phyloP scores from a whole-genome alignment of 2,888 invertebrate species.

The Scaptomyza flava region DNA sequence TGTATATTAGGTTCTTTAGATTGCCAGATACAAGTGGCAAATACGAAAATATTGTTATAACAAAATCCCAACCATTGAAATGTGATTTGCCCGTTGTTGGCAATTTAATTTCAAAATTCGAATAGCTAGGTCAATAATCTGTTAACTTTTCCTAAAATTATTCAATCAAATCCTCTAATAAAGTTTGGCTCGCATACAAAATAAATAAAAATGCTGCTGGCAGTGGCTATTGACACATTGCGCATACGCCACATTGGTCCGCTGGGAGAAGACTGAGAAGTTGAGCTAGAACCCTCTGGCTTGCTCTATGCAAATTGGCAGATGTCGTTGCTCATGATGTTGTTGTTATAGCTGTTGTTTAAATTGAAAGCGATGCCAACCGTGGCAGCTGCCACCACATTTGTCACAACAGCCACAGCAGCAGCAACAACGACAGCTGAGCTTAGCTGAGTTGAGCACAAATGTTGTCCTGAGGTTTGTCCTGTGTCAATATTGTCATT shows the following conservation, averaged over 20 bases:
- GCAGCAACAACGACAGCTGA: conserved; percentile 53
- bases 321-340: conserved; percentile 19
- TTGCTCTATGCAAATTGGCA: conserved; percentile 55
- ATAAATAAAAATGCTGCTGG: conserved; percentile 11
- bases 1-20: neutral
- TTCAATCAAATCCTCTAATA: conserved; percentile 36
- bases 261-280: conserved; percentile 4
- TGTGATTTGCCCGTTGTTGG: neutral
- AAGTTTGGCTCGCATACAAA: conserved; percentile 15
- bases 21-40: too few relatives aligned
- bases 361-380: conserved; percentile 53
- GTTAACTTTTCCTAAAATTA: conserved; percentile 27
- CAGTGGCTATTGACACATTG: conserved; percentile 33
- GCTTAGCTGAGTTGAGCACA: conserved; percentile 50
- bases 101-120: neutral
- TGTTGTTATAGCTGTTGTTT: conserved; percentile 32
- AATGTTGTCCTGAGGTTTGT: conserved; percentile 7
- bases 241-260: conserved; percentile 37
- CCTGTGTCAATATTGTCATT: conserved; percentile 53
- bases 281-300: neutral
- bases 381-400: conserved; percentile 53
- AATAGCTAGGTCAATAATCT: conserved; percentile 20
- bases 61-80: neutral
- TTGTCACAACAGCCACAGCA: conserved; percentile 6
- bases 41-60: too few relatives aligned